A percentile compares a stretch with the other conserved stretches of the same genome.
Evolutionary conservation across 2,888 invertebrate genomes (phyloP).

Genomic region (Heliconius sara): DNA sequence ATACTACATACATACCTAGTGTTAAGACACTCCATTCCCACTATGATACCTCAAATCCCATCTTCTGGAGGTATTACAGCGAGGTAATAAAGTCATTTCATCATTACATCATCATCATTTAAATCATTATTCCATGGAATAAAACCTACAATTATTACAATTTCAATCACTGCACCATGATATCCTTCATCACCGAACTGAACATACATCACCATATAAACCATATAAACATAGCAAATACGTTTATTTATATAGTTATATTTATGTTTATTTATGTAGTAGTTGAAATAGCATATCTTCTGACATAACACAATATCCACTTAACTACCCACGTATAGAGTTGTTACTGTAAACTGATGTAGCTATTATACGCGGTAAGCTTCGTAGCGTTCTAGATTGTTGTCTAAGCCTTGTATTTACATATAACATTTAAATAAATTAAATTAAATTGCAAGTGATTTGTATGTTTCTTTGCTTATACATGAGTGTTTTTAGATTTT

Average conservation of each 20-base stretch:
- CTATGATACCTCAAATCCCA: too few relatives aligned
- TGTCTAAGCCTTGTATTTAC: slow-evolving; percentile 8
- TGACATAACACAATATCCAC: slow-evolving; percentile 1
- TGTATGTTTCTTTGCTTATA: slow-evolving; percentile 15
- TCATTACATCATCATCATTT: too few relatives aligned
- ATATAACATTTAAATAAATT: slow-evolving; percentile 10
- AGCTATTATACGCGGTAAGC: slow-evolving; percentile 16
- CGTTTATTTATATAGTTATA: too few relatives aligned
- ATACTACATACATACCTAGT: too few relatives aligned
- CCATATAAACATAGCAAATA: too few relatives aligned
- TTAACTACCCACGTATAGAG: slow-evolving; percentile 3
- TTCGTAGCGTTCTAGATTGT: slow-evolving; percentile 12
- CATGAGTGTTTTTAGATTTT: neutral
- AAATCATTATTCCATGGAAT: too few relatives aligned
- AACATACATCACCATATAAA: neutral
- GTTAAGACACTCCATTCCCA: too few relatives aligned
- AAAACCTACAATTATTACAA: too few relatives aligned
- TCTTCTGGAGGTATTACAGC: too few relatives aligned
- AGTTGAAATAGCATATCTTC: slow-evolving; percentile 1
- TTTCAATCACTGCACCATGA: neutral
- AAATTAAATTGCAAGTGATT: slow-evolving; percentile 1
- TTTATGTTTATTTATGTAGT: neutral
- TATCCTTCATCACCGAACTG: neutral
- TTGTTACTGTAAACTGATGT: slow-evolving; percentile 23
- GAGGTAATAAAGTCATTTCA: too few relatives aligned